Evolutionary conservation across 2,797 vertebrate genomes (phyloP).

Genomic region (Urocyon cinereoargenteus): DNA sequence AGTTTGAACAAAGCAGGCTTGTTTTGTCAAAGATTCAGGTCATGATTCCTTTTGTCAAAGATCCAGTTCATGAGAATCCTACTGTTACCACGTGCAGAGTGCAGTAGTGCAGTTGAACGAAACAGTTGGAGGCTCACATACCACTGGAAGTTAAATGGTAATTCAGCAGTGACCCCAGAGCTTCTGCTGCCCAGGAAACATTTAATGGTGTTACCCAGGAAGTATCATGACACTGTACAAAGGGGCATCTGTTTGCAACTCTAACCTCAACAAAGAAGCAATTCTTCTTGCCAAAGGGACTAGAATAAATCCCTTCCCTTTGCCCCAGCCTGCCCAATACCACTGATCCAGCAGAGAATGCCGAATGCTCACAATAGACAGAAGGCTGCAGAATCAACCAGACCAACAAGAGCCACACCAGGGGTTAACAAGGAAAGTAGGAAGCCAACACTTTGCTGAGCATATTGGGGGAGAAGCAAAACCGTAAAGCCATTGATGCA

Average conservation of each 20-base stretch:
- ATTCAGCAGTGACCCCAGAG: conserved; percentile 53
- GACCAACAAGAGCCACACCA: conserved; percentile 68
- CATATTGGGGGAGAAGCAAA: conserved; percentile 59
- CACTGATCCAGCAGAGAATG: conserved; percentile 55
- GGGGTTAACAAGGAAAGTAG: conserved; percentile 72
- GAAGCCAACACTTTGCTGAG: conserved; percentile 65
- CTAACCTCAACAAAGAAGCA: conserved; percentile 77
- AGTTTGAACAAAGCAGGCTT: not conserved
- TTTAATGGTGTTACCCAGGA: conserved; percentile 74
- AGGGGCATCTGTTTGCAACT: conserved; percentile 80
- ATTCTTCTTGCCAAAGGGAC: conserved; percentile 77
- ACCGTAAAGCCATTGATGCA: conserved; percentile 46
- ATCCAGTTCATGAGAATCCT: conserved; percentile 35
- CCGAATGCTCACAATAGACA: conserved; percentile 46
- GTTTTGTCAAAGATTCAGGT: not conserved
- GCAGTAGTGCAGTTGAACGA: conserved; percentile 57
- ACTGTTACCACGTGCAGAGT: not conserved
- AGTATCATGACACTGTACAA: conserved; percentile 77
- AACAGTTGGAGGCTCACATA: conserved; percentile 49
- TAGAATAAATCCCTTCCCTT: conserved; percentile 79
- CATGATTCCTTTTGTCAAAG: conserved; percentile 57
- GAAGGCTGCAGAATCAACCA: conserved; percentile 64
- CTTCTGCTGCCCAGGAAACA: conserved; percentile 70
- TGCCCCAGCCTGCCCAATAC: conserved; percentile 60
- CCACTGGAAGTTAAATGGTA: conserved; percentile 60